Evolutionary conservation across 2,888 invertebrate species (phyloP).

Genomic region (Heliconius cydno): DNA sequence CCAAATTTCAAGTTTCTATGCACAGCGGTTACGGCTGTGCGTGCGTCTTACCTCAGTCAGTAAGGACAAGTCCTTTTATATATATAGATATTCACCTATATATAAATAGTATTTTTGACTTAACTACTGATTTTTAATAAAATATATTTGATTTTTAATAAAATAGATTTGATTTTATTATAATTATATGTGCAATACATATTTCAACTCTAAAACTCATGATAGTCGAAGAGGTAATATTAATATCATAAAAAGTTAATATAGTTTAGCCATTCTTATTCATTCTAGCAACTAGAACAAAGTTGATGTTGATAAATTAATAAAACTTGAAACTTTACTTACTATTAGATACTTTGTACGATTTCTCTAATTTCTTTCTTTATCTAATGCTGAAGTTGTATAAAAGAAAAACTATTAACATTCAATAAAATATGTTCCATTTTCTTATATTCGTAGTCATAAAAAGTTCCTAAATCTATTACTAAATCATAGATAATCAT

Average conservation of each 20-base stretch:
- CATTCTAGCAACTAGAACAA: background rate
- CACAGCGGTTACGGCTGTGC: no score
- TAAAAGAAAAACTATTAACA: background rate
- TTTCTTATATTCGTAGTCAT: background rate
- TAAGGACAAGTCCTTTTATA: no score
- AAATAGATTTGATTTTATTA: no score
- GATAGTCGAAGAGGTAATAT: background rate
- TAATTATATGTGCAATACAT: no score
- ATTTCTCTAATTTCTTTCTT: conserved; percentile 9
- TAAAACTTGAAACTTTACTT: background rate
- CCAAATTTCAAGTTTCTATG: no score
- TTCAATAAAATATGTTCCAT: conserved; percentile 19
- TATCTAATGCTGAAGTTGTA: background rate
- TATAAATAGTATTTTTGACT: no score
- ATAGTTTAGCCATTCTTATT: background rate
- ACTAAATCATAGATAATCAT: no score
- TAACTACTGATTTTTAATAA: no score
- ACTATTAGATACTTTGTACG: background rate
- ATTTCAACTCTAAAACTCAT: background rate
- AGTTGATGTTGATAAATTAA: conserved; percentile 13
- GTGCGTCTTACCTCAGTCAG: no score
- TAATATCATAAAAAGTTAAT: background rate
- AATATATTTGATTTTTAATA: no score
- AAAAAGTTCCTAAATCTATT: no score
- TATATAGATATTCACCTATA: no score